phyloP scores from a whole-genome alignment of 1,140 invertebrate genomes.

The Asbolus verrucosus region DNA sequence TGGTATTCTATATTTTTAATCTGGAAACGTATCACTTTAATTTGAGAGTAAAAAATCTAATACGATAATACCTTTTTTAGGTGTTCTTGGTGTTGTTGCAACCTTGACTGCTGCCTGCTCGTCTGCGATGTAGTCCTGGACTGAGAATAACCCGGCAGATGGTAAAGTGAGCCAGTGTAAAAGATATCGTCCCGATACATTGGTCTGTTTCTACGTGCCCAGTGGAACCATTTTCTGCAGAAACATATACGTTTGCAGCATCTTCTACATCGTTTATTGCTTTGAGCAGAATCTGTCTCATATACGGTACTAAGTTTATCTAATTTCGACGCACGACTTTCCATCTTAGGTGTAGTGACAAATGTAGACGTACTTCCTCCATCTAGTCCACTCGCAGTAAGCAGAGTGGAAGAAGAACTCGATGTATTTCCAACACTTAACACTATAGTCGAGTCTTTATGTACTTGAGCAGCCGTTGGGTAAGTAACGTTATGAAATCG shows the following conservation, averaged over 20 bases:
- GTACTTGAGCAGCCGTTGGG: constrained; percentile 20
- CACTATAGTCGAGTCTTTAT: constrained; percentile 10
- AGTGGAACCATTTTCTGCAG: too few relatives aligned
- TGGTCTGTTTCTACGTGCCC: constrained; percentile 71
- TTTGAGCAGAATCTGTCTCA: neutral
- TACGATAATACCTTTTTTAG: too few relatives aligned
- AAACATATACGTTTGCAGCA: constrained; percentile 6
- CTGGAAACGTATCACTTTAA: too few relatives aligned
- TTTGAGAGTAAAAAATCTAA: too few relatives aligned
- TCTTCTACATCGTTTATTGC: neutral
- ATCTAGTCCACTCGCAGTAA: neutral
- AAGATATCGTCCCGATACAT: constrained; percentile 91
- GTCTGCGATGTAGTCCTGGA: constrained; percentile 20
- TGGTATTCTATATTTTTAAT: constrained; percentile 9
- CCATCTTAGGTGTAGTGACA: neutral
- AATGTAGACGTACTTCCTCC: constrained; percentile 5
- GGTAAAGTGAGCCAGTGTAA: constrained; percentile 83
- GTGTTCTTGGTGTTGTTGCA: too few relatives aligned
- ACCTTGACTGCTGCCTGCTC: too few relatives aligned
- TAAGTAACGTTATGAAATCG: constrained; percentile 30
- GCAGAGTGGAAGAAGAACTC: constrained; percentile 4
- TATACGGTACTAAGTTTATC: constrained; percentile 1
- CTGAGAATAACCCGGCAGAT: constrained; percentile 79
- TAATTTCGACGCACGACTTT: neutral
- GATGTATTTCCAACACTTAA: neutral